Evolutionary conservation across 2,113 vertebrate species (phyloP).

Genomic region (Odocoileus hemionus): DNA sequence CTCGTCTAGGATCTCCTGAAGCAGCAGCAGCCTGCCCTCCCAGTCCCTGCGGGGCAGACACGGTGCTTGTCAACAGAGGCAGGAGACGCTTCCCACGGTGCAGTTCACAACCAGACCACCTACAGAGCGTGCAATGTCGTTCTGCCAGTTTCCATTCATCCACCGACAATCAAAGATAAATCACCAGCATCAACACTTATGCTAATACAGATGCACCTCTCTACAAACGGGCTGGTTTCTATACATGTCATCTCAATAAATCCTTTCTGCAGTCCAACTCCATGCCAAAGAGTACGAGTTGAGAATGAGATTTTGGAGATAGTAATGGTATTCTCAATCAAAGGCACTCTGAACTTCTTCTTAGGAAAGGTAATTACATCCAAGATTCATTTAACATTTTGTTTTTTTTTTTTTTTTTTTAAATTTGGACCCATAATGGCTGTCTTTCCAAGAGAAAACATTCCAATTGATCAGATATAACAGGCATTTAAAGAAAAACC

Average conservation of each 20-base stretch:
- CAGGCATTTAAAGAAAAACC: slow-evolving; percentile 16
- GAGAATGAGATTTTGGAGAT: neutral
- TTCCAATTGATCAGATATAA: neutral
- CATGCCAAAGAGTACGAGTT: neutral
- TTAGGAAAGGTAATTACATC: neutral
- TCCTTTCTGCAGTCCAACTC: neutral
- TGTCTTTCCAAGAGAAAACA: neutral
- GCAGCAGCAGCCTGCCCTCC: slow-evolving; percentile 87
- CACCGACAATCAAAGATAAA: neutral
- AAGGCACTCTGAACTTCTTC: neutral
- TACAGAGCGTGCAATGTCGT: neutral
- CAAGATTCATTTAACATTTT: neutral
- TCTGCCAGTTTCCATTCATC: neutral
- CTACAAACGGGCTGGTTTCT: neutral
- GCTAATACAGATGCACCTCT: neutral
- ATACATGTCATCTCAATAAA: neutral
- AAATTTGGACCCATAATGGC: neutral
- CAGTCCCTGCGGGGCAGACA: slow-evolving; percentile 81
- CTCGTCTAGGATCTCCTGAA: slow-evolving; percentile 90
- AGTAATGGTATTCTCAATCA: neutral
- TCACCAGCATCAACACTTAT: neutral
- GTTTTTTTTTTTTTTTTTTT: neutral
- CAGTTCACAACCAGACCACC: neutral
- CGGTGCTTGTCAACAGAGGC: neutral
- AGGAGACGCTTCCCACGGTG: neutral